Percentiles rank a stretch among this genome's conserved stretches.
These are phyloP conservation scores for Lochmaea capreae DNA, from an alignment of 2,888 invertebrate species.

Conservation along the genomic window DNA sequence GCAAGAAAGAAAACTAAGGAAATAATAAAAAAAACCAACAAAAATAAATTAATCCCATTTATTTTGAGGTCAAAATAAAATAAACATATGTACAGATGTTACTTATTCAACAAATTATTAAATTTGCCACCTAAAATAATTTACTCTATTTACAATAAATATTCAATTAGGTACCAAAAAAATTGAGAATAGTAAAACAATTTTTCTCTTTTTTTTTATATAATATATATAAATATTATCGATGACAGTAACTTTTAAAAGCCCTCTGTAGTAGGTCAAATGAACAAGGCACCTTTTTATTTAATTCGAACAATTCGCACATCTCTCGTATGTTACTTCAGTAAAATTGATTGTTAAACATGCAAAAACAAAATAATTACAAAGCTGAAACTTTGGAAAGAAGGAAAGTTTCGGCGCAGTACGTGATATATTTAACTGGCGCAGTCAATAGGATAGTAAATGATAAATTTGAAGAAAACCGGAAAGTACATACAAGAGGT, in stretches of 20 bases:
- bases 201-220: conserved; percentile 5
- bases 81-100: conserved; percentile 62
- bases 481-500: not conserved
- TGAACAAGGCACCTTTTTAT: conserved; percentile 15
- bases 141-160: conserved; percentile 56
- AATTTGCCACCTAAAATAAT: conserved; percentile 53
- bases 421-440: not conserved
- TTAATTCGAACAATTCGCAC: not conserved
- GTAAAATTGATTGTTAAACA: not conserved
- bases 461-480: not conserved
- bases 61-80: conserved; percentile 62
- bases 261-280: not conserved
- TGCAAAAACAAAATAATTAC: not conserved
- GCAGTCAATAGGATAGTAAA: not conserved
- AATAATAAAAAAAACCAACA: conserved; percentile 57
- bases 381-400: too few relatives aligned
- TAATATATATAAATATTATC: conserved; percentile 4
- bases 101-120: conserved; percentile 52
- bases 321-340: not conserved
- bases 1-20: conserved; percentile 48
- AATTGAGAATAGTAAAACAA: not conserved
- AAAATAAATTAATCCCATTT: conserved; percentile 64
- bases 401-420: too few relatives aligned
- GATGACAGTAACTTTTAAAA: not conserved
- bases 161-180: conserved; percentile 13